Evolutionary conservation across 2,888 invertebrate genomes (phyloP).

Genomic region (Malacosoma neustria): DNA sequence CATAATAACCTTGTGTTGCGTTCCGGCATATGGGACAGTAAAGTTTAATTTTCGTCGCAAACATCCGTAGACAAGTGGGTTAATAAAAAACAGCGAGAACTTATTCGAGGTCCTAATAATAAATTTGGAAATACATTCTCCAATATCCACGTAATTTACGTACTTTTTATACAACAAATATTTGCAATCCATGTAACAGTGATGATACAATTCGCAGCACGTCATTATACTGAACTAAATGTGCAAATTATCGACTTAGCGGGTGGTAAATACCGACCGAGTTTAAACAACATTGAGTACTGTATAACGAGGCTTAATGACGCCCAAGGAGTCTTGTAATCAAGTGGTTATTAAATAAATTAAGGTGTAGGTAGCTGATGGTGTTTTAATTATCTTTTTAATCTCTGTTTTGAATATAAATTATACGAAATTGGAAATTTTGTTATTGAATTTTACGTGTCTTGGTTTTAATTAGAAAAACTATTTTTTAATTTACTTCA

Average conservation of each 20-base stretch:
- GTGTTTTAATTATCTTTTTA: constrained; percentile 6
- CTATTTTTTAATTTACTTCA: too few relatives aligned
- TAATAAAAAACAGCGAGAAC: too few relatives aligned
- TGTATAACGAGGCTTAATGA: constrained; percentile 26
- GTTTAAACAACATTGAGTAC: constrained; percentile 22
- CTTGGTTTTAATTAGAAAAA: too few relatives aligned
- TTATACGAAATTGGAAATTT: neutral
- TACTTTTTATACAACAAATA: too few relatives aligned
- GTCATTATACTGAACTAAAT: constrained; percentile 49
- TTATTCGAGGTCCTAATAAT: too few relatives aligned
- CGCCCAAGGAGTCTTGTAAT: neutral
- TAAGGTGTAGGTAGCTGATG: constrained; percentile 2
- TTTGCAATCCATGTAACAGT: too few relatives aligned
- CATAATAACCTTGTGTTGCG: too few relatives aligned
- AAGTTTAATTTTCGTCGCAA: too few relatives aligned
- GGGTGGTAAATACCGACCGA: constrained; percentile 52
- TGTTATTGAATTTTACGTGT: neutral
- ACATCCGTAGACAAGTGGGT: too few relatives aligned
- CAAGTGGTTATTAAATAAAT: constrained; percentile 1
- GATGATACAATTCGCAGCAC: constrained; percentile 60
- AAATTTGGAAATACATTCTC: too few relatives aligned
- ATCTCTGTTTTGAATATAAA: neutral
- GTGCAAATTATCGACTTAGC: constrained; percentile 51
- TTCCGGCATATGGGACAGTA: too few relatives aligned
- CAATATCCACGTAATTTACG: too few relatives aligned